Evolutionary conservation across 2,113 vertebrate genomes (phyloP).

Genomic region (Syrmaticus mikado): DNA sequence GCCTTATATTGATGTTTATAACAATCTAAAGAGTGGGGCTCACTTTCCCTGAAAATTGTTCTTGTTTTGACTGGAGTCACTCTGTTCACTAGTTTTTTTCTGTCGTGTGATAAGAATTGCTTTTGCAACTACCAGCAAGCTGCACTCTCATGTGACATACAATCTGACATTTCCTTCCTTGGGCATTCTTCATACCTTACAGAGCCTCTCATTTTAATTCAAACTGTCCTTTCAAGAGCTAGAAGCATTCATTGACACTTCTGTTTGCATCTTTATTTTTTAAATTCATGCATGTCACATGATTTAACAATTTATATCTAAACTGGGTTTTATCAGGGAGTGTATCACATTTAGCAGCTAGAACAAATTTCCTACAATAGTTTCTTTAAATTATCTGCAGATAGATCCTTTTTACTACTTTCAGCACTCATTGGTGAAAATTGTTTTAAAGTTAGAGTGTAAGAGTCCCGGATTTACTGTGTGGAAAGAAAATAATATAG

Average conservation of each 20-base stretch:
- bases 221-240: constrained; percentile 13
- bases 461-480: background rate
- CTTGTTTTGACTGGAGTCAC: background rate
- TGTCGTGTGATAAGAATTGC: background rate
- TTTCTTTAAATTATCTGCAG: background rate
- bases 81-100: background rate
- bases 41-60: background rate
- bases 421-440: background rate
- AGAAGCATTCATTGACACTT: constrained; percentile 17
- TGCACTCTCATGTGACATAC: background rate
- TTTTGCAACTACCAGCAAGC: constrained; percentile 31
- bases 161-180: constrained; percentile 33
- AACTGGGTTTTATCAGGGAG: background rate
- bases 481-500: background rate
- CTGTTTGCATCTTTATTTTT: constrained; percentile 48
- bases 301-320: background rate
- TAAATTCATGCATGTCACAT: background rate
- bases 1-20: background rate
- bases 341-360: background rate
- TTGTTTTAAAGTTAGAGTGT: background rate
- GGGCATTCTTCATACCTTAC: constrained; percentile 4
- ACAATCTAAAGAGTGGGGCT: background rate
- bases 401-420: background rate
- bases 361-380: background rate
- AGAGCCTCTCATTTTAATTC: constrained; percentile 45